Percentiles rank a stretch among this genome's conserved stretches.
Evolutionary conservation across 2,797 vertebrate genomes (phyloP).

Genomic region (Heterohyrax brucei): DNA sequence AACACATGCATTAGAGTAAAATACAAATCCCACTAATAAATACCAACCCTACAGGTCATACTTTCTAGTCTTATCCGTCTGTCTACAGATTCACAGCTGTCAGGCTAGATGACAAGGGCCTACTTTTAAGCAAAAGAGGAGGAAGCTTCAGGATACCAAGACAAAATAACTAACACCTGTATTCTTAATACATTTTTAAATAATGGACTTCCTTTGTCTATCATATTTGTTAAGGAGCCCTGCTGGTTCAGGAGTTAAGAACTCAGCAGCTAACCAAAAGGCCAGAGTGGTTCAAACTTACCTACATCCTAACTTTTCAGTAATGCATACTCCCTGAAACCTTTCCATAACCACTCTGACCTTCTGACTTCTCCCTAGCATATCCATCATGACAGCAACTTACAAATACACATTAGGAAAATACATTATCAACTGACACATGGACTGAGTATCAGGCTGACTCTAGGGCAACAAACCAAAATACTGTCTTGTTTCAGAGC

Average conservation of each 20-base stretch:
- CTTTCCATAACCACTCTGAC: neutral
- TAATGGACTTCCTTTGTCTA: neutral
- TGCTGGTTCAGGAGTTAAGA: no score
- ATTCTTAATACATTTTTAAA: constrained; percentile 42
- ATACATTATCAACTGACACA: neutral
- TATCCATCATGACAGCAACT: neutral
- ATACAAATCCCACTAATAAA: constrained; percentile 31
- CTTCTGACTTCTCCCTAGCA: neutral
- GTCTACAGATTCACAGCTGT: neutral
- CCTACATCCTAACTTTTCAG: constrained; percentile 1
- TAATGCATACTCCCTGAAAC: neutral
- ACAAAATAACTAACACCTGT: neutral
- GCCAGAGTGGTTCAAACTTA: neutral
- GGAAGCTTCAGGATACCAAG: neutral
- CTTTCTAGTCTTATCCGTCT: neutral
- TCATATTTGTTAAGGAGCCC: no score
- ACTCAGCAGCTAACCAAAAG: no score
- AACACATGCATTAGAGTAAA: constrained; percentile 15
- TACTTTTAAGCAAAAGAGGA: neutral
- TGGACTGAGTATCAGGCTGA: neutral
- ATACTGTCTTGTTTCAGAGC: neutral
- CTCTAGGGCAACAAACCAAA: constrained; percentile 16
- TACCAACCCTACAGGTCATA: neutral
- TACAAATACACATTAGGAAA: neutral
- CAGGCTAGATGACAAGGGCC: neutral